Base-by-base conservation (phyloP, 2,797 vertebrate genomes). In the Tragopan temminckii region DNA sequence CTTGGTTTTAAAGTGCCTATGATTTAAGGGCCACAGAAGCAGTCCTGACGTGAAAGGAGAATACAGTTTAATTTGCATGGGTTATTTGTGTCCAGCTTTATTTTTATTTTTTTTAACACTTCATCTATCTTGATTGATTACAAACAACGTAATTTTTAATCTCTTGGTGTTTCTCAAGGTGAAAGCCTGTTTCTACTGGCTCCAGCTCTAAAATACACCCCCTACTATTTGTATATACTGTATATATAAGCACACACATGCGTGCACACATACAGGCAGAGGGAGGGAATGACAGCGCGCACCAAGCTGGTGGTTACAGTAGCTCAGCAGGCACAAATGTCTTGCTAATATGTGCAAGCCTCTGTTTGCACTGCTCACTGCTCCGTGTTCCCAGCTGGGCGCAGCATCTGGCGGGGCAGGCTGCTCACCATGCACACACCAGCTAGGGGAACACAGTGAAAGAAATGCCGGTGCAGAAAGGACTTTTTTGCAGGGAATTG, bases 31-130 rank as follows among this genome's bases (percentile, higher is more conserved):
- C 84, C 53, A 36, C 1, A 5, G 62, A 93, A 94, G 55, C n/a
- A 93, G 48, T 92, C 96, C 55, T 85, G 95, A 96, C 93, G 96
- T 82, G 78, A 92, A 96, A 95, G 86, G 83, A 92, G 91, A 97
- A 89, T 38, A 48, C 35, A 50, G 70, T 91, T 95, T 91, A 88
- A 94, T 95, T 95, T 95, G 79, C 91, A 94, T 80, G 85, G 91
- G 82, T 91, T 92, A 90, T 91, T 93, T 94, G 80, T 61, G 80
- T 58, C 61, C 80, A 25, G 38, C n/a, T 81, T 91, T 80, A n/a
- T 69, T 88, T 89, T 33, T 18, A 27, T 52, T 52, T 52, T 27
- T 94, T 95, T 88, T 69, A 87, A 90, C 46, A 88, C 63, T 9
- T 8, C 40, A 68, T 76, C 82, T 89, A 90, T 86, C 59, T 91